Base-by-base conservation (phyloP, 2,888 invertebrate species). In the Agapostemon virescens region DNA sequence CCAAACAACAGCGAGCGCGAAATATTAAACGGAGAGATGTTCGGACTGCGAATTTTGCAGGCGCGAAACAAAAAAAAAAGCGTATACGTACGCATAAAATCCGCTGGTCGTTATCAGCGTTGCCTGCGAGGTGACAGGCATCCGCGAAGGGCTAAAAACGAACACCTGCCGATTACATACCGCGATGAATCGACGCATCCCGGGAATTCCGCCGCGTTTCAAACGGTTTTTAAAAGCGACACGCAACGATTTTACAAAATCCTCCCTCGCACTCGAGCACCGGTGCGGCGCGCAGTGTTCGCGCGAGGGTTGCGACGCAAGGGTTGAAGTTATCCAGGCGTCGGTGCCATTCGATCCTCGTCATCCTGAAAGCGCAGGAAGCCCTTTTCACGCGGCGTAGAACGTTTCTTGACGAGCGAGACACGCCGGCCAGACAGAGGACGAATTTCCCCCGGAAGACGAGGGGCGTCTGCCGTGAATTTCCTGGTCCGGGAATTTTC, bases 401-500 rank as follows among this genome's bases (percentile, higher is more conserved):
- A 63, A n/a, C 63, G n/a, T 63, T 63, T 36, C 33, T 20, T n/a
- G 20, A 36, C 5, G n/a, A 1, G n/a, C 49, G n/a, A n/a, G n/a
- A n/a, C n/a, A n/a, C n/a, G n/a, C n/a, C n/a, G 49, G 49, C 49
- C 11, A 49, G n/a, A 49, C 49, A 49, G 30, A 36, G n/a, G 33
- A 63, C 63, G 36, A n/a, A n/a, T 63, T 74, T 70, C 20, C 49
- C 55, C 1, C 70, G 68, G 38, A 70, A 49, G 55, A 45, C 13
- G 11, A 6, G 26, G 36, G 15, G 58, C 33, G 72, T 71, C 74
- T 52, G 40, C 13, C 26, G 11, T n/a, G 33, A 20, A n/a, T 30
- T 64, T 78, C 70, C 20, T 58, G 71, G 30, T 55, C 75, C 23
- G 74, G 68, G 55, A 58, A 58, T 80, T 49, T 72, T 85, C 81